Evolutionary conservation across 2,113 vertebrate species (phyloP), one percentile per base, ranked within the genome.

Genomic region (Thryonomys swinderianus): DNA sequence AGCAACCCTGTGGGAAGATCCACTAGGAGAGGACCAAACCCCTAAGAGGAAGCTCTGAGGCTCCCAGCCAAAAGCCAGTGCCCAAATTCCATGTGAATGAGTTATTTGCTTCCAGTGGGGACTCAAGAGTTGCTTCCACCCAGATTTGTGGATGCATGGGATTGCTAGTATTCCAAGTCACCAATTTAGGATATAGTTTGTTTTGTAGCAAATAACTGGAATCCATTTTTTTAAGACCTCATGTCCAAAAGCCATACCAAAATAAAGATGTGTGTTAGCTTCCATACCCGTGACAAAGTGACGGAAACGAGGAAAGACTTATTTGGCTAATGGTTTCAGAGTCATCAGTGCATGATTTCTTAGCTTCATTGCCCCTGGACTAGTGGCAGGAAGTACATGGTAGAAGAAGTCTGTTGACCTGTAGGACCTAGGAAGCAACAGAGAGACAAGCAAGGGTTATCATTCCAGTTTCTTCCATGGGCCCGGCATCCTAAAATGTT

Each of bases 191-290:
- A n/a, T 2, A 45, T 61, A 9, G 21, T 79, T 93, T 81, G 4
- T 93, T 86, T 94, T 69, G 76, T 10, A 86, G 55, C 48, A 76
- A 81, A 91, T 34, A 95, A 87, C 4, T 78, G 2, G 21, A 79
- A 59, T 45, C 53, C 27, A 82, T 18, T 32, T 90, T 97, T 95
- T 53, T 45, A 80, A 91, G 74, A 62, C 5, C 32, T 88, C n/a
- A 30, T 34, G 34, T 11, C 61, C 71, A 62, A 71, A 91, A 94
- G 27, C 8, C 76, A 61, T 13, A 76, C 5, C 12, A 64, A 86
- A 87, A 88, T 48, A 30, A 90, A 90, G 55, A 8, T 62, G 9
- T 37, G 20, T 62, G 34, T 17, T 53, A 71, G 34, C 18, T 71
- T 62, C 57, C n/a, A 2, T 14, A 34, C 16, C 34, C 13, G 6